Evolutionary conservation across 2,797 vertebrate species (phyloP).

Genomic region (Harpagifer antarcticus): DNA sequence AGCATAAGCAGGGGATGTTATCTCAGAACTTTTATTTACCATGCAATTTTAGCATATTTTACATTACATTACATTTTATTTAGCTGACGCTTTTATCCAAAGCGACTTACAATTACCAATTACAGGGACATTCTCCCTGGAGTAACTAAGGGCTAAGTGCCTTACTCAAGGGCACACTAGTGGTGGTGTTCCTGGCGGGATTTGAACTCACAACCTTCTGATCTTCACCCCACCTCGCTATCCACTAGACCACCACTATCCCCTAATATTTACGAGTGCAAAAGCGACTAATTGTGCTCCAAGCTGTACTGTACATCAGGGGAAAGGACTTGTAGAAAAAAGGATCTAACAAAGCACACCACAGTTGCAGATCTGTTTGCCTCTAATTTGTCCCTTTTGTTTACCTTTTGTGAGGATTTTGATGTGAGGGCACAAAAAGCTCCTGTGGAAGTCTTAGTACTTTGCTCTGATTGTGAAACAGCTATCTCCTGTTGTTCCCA

Average conservation of each 20-base stretch:
- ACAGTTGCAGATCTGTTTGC: conserved; percentile 40
- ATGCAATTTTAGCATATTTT: conserved; percentile 55
- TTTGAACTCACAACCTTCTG: too few species aligned
- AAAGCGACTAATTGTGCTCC: conserved; percentile 52
- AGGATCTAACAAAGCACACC: conserved; percentile 26
- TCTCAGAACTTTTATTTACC: conserved; percentile 69
- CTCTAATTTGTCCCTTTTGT: conserved; percentile 51
- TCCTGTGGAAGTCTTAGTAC: conserved; percentile 24
- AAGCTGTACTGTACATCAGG: conserved; percentile 20
- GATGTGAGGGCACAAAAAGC: conserved; percentile 52
- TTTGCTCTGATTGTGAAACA: conserved; percentile 55
- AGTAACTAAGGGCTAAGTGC: too few species aligned
- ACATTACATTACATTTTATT: too few species aligned
- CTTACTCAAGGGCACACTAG: too few species aligned
- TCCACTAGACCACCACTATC: too few species aligned
- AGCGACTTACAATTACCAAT: too few species aligned
- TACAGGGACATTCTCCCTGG: too few species aligned
- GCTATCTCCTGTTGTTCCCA: conserved; percentile 57
- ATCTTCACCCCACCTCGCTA: too few species aligned
- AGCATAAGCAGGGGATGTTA: conserved; percentile 59
- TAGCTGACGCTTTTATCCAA: too few species aligned
- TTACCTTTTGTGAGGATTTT: conserved; percentile 55
- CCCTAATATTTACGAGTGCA: conserved; percentile 55
- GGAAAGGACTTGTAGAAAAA: conserved; percentile 12
- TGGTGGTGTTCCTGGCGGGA: too few species aligned